Conservation (phyloP, 2,113 vertebrate species). For the Myocastor coypus region DNA sequence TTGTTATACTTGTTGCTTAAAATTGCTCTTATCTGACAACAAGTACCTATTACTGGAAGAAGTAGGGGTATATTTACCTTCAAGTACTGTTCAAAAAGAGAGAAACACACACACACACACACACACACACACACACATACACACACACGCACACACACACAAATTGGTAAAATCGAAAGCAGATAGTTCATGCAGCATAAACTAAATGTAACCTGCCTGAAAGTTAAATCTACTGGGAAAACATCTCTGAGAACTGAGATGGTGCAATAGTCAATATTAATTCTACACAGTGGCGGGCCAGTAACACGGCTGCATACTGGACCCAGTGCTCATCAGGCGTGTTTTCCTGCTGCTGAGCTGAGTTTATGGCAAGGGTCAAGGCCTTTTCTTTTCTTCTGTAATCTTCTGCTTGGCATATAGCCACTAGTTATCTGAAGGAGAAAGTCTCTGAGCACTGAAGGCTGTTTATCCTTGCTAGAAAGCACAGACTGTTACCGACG, state of each 20-base stretch:
- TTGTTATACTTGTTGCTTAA: constrained; percentile 57
- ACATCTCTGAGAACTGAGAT: constrained; percentile 68
- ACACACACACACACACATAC: neutral
- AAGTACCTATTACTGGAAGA: constrained; percentile 64
- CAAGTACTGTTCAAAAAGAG: constrained; percentile 65
- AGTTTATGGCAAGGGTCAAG: constrained; percentile 72
- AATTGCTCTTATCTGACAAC: constrained; percentile 71
- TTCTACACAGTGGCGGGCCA: constrained; percentile 64
- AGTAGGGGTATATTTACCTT: constrained; percentile 71
- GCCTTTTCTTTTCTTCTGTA: constrained; percentile 46
- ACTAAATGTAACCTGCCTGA: constrained; percentile 73
- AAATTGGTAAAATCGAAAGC: constrained; percentile 72
- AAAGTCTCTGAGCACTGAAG: constrained; percentile 71
- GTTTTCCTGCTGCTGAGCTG: constrained; percentile 67
- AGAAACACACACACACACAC: neutral
- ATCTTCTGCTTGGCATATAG: constrained; percentile 67
- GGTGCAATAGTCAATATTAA: constrained; percentile 75
- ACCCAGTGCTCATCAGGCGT: constrained; percentile 62
- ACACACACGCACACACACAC: neutral
- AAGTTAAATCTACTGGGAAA: constrained; percentile 71
- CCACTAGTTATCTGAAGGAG: constrained; percentile 68
- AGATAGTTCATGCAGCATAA: constrained; percentile 73
- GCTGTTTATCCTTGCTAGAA: constrained; percentile 76
- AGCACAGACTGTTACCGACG: constrained; percentile 57
- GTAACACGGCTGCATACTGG: neutral